A percentile compares a stretch with the other conserved stretches of the same genome.
phyloP scores from a whole-genome alignment of 2,113 vertebrate genomes.

The Anolis carolinensis region DNA sequence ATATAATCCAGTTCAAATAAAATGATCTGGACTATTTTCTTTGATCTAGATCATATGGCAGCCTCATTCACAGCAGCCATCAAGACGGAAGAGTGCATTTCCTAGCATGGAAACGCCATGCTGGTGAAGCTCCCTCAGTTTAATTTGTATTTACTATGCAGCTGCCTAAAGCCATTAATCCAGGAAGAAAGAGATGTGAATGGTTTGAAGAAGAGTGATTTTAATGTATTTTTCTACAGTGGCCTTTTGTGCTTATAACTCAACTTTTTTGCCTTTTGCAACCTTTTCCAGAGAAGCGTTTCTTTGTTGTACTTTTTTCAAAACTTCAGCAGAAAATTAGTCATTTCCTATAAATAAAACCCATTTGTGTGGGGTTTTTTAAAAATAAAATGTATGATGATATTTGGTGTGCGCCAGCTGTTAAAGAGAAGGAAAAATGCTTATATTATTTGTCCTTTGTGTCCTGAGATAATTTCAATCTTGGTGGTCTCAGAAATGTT shows the following conservation, averaged over 20 bases:
- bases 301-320: neutral
- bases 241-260: neutral
- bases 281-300: neutral
- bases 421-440: neutral
- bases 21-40: no score
- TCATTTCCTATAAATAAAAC: neutral
- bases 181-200: neutral
- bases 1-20: no score
- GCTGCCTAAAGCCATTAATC: neutral
- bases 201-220: neutral
- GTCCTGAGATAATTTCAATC: neutral
- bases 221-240: neutral
- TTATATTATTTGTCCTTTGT: neutral
- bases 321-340: neutral
- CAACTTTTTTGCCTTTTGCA: neutral
- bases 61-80: neutral
- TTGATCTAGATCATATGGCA: no score
- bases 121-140: neutral
- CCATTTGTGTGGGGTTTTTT: no score
- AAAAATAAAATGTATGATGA: neutral
- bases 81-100: neutral
- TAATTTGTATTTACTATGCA: neutral
- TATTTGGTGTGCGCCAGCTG: neutral
- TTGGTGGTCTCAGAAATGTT: neutral
- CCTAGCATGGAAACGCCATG: no score